Evolutionary conservation across 2,888 invertebrate genomes (phyloP).

Genomic region (Anaspis maculata): DNA sequence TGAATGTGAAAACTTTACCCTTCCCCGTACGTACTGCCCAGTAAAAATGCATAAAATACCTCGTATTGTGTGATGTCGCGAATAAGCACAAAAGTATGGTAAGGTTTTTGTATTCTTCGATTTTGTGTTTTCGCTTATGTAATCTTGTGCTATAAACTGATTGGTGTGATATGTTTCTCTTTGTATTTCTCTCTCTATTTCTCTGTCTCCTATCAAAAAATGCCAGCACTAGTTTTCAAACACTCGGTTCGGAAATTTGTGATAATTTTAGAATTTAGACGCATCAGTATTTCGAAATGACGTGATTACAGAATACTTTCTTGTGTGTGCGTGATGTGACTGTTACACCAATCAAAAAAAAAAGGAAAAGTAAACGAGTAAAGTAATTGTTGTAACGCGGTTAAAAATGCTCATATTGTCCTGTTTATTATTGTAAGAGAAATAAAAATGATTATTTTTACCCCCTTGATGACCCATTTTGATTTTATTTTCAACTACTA

Average conservation of each 20-base stretch:
- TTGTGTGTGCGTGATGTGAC: no score
- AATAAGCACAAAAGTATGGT: constrained; percentile 25
- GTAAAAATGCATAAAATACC: constrained; percentile 9
- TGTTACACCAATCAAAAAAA: constrained; percentile 34
- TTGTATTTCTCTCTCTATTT: no score
- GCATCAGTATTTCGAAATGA: constrained; percentile 25
- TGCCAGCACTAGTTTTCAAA: constrained; percentile 30
- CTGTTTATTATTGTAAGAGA: constrained; percentile 26
- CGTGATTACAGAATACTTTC: no score
- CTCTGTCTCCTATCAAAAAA: constrained; percentile 15
- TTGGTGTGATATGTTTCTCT: background rate
- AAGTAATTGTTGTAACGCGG: constrained; percentile 30
- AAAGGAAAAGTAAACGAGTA: constrained; percentile 17
- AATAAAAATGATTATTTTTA: constrained; percentile 25
- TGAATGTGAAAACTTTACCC: constrained; percentile 23
- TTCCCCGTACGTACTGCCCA: constrained; percentile 13
- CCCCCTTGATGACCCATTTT: constrained; percentile 16
- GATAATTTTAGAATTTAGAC: constrained; percentile 30
- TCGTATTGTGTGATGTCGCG: constrained; percentile 6
- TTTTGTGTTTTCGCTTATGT: constrained; percentile 11
- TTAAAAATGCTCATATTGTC: constrained; percentile 40
- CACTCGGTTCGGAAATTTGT: constrained; percentile 26
- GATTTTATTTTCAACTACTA: constrained; percentile 27
- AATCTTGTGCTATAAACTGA: background rate
- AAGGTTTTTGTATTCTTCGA: constrained; percentile 25